A percentile compares a stretch with the other conserved stretches of the same genome.
Evolutionary conservation across 2,888 invertebrate genomes (phyloP).

Genomic region (Mylabris sibirica): DNA sequence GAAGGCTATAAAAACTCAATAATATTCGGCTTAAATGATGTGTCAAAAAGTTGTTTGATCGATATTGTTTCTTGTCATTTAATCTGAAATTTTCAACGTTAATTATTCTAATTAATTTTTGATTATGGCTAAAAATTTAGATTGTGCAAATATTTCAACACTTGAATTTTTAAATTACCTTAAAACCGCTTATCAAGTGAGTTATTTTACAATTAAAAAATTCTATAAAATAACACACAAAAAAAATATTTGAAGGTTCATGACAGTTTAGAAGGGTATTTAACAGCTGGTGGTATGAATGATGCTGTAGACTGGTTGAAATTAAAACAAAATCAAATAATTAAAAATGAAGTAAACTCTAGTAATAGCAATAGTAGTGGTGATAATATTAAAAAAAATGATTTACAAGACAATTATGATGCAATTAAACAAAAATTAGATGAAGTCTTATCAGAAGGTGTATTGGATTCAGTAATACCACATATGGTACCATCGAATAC

Average conservation of each 20-base stretch:
- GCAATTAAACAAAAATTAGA: conserved; percentile 52
- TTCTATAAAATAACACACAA: too few species aligned
- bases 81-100: too few species aligned
- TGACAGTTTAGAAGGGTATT: conserved; percentile 61
- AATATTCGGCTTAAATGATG: too few species aligned
- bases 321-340: conserved; percentile 60
- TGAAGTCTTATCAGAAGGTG: conserved; percentile 80
- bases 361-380: conserved; percentile 28
- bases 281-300: conserved; percentile 59
- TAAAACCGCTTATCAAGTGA: conserved; percentile 75
- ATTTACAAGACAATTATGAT: conserved; percentile 8
- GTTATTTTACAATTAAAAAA: not conserved
- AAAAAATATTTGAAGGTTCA: conserved; percentile 50
- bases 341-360: conserved; percentile 37
- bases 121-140: not conserved
- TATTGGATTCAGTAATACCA: conserved; percentile 82
- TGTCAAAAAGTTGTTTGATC: conserved; percentile 8
- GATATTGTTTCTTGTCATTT: not conserved
- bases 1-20: too few species aligned
- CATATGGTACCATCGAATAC: conserved; percentile 68
- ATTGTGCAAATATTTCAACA: conserved; percentile 68
- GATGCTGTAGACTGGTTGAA: conserved; percentile 64
- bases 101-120: not conserved
- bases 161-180: conserved; percentile 77
- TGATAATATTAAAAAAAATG: not conserved